phyloP scores from a whole-genome alignment of 2,888 invertebrate species.

The Dynastes grantii region DNA sequence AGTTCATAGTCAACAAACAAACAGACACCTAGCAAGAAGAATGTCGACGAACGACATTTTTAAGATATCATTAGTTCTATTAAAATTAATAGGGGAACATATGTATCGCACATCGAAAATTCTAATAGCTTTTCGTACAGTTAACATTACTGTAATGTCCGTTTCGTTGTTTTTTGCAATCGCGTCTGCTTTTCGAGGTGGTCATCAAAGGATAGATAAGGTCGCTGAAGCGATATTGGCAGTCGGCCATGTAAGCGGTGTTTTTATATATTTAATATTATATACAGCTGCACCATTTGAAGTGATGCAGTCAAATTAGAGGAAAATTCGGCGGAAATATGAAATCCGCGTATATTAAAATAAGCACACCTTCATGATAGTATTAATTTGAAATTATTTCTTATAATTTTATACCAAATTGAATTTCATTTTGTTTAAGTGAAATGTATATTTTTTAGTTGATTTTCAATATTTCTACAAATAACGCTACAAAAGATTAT shows the following conservation, averaged over 20 bases:
- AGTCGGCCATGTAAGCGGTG: not conserved
- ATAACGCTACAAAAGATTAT: too few species aligned
- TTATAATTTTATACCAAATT: too few species aligned
- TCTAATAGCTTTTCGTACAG: not conserved
- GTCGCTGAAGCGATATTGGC: not conserved
- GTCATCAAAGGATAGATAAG: not conserved
- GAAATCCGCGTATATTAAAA: not conserved
- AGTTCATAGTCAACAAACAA: not conserved
- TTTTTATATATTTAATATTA: not conserved
- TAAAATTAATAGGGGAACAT: constrained; percentile 1
- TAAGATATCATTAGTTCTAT: not conserved
- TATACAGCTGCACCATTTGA: too few species aligned
- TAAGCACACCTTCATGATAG: not conserved
- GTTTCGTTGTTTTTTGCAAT: not conserved
- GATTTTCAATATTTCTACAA: too few species aligned
- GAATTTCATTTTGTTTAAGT: too few species aligned
- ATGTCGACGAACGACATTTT: constrained; percentile 1
- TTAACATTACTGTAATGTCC: not conserved
- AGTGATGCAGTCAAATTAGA: too few species aligned
- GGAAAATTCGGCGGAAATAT: not conserved
- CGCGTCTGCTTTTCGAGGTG: not conserved
- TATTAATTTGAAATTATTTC: too few species aligned
- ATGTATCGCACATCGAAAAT: not conserved
- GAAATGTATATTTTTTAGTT: too few species aligned
- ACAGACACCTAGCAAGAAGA: not conserved